These are phyloP conservation scores for Epinephelus cyanopodus DNA, from an alignment of 2,113 vertebrate species.

Conservation along the genomic window DNA sequence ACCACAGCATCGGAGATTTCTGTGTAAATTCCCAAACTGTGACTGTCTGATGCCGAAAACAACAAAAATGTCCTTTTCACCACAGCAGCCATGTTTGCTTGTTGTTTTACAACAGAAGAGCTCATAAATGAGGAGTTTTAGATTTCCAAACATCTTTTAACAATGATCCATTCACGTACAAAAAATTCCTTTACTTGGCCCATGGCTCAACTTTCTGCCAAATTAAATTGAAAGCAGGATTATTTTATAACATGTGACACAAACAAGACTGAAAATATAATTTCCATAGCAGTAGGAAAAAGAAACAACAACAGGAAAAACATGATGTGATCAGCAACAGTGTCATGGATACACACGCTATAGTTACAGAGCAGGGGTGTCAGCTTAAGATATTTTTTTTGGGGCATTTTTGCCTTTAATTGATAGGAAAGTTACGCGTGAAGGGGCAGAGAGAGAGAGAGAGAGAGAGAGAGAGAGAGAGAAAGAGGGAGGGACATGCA, in stretches of 20 bases:
- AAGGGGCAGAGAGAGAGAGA: too few relatives aligned
- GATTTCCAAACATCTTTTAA: neutral
- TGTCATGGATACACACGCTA: neutral
- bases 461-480: too few relatives aligned
- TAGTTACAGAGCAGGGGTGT: neutral
- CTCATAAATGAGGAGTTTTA: neutral
- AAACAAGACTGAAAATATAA: neutral
- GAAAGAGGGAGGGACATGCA: too few relatives aligned
- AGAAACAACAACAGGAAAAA: too few relatives aligned
- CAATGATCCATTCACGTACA: neutral
- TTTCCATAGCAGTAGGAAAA: neutral
- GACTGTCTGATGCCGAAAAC: neutral
- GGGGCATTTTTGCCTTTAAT: too few relatives aligned
- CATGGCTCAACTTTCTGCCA: neutral
- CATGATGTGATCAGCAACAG: neutral
- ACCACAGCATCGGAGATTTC: neutral
- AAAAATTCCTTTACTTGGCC: neutral
- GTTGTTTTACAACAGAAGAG: neutral
- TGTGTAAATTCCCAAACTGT: neutral
- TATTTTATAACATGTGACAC: neutral
- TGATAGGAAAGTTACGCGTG: too few relatives aligned
- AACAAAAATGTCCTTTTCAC: neutral
- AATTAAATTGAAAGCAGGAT: neutral
- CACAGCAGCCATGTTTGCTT: neutral
- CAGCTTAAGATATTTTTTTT: too few relatives aligned